Evolutionary conservation across 2,888 invertebrate species (phyloP).

Genomic region (Abrostola triplasia): DNA sequence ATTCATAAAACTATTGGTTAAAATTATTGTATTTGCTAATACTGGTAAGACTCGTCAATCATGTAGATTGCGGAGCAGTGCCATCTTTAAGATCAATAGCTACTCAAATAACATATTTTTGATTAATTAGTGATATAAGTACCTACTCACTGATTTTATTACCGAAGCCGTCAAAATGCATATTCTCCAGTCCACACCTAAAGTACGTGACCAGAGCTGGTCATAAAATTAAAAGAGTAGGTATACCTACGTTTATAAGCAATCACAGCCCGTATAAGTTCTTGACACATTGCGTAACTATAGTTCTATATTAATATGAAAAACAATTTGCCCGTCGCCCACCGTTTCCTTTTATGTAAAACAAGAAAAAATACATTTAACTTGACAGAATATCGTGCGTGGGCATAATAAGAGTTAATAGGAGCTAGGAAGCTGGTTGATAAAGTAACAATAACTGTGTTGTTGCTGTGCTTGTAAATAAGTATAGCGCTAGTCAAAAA

Average conservation of each 20-base stretch:
- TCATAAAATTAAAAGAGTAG: conserved; percentile 11
- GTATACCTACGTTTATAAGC: not conserved
- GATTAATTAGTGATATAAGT: too few relatives aligned
- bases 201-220: conserved; percentile 1
- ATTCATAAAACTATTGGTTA: too few relatives aligned
- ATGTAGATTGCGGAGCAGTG: too few relatives aligned
- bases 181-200: not conserved
- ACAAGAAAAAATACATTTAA: conserved; percentile 63
- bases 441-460: not conserved
- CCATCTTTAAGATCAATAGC: too few relatives aligned
- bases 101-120: too few relatives aligned
- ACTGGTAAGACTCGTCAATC: too few relatives aligned
- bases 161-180: not conserved
- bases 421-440: conserved; percentile 1
- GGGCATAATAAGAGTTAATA: conserved; percentile 42
- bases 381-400: conserved; percentile 61
- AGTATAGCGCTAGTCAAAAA: too few relatives aligned
- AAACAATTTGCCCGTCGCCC: conserved; percentile 66
- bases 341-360: conserved; percentile 70
- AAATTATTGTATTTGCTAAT: too few relatives aligned
- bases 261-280: conserved; percentile 34
- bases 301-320: conserved; percentile 59
- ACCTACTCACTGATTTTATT: not conserved
- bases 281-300: conserved; percentile 55
- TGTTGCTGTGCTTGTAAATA: too few relatives aligned